Evolutionary conservation across 2,113 vertebrate genomes (phyloP).

Genomic region (Menura novaehollandiae): DNA sequence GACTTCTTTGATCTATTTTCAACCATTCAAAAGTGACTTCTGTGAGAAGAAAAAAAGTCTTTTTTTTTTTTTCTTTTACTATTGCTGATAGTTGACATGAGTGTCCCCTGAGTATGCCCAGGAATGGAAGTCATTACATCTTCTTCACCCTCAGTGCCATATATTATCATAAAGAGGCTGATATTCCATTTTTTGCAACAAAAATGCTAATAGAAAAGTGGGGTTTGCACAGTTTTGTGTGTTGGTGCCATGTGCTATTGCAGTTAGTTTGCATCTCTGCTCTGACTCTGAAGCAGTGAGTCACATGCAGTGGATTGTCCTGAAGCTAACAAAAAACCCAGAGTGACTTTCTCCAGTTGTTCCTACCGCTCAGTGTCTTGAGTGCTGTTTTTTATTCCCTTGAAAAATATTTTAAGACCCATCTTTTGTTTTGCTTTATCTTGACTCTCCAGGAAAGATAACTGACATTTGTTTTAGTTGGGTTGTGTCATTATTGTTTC

Average conservation of each 20-base stretch:
- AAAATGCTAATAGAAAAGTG: background rate
- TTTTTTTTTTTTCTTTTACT: background rate
- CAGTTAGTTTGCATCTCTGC: background rate
- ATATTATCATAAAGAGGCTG: background rate
- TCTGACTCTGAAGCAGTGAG: background rate
- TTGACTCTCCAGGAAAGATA: background rate
- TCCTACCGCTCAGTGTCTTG: background rate
- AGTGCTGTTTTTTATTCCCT: background rate
- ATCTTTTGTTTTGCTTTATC: background rate
- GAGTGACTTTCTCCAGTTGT: background rate
- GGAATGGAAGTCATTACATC: background rate
- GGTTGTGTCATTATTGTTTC: background rate
- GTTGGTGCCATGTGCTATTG: background rate
- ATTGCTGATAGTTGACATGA: accelerated
- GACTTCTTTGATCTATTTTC: background rate
- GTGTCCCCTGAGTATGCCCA: background rate
- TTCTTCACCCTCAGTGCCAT: background rate
- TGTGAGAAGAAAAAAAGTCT: background rate
- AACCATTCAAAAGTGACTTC: background rate
- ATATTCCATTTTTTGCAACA: background rate
- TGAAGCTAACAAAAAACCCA: background rate
- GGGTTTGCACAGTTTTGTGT: background rate
- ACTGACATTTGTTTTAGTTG: background rate
- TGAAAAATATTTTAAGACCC: background rate
- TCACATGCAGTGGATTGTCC: background rate